Evolutionary conservation across 2,797 vertebrate species (phyloP).

Genomic region (Sarcophilus harrisii): DNA sequence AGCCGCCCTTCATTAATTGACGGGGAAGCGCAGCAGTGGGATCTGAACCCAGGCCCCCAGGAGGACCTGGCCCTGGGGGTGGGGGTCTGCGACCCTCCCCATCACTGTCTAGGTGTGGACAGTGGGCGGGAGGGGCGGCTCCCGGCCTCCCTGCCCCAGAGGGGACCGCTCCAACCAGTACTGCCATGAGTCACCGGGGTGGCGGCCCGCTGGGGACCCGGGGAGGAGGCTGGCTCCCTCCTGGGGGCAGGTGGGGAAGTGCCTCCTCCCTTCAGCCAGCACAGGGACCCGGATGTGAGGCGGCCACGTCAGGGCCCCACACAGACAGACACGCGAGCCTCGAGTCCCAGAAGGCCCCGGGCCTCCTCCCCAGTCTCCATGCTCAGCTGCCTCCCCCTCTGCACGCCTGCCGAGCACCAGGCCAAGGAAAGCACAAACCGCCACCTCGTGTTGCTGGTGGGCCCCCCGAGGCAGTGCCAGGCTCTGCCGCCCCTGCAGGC

Average conservation of each 20-base stretch:
- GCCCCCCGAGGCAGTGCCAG: conserved; percentile 58
- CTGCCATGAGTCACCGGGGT: background rate
- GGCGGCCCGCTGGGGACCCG: background rate
- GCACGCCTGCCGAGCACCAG: background rate
- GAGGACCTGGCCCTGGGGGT: background rate
- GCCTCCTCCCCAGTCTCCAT: background rate
- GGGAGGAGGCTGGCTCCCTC: background rate
- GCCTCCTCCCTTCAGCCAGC: background rate
- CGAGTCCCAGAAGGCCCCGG: background rate
- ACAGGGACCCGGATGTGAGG: background rate
- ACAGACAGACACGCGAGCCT: background rate
- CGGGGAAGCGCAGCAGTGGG: background rate
- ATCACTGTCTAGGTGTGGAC: background rate
- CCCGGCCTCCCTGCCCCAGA: no score
- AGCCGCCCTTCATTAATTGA: background rate
- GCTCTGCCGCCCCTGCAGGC: conserved; percentile 26
- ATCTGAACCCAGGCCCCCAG: background rate
- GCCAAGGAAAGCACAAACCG: conserved; percentile 5
- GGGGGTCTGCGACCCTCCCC: background rate
- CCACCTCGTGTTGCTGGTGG: conserved; percentile 35
- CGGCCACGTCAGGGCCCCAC: background rate
- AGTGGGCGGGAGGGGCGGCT: background rate
- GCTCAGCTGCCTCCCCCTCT: background rate
- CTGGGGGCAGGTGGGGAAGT: background rate
- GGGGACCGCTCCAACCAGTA: background rate